A percentile compares a stretch with the other conserved stretches of the same genome.
phyloP scores from a whole-genome alignment of 1,140 invertebrate species.

The Pseudomyrmex gracilis region DNA sequence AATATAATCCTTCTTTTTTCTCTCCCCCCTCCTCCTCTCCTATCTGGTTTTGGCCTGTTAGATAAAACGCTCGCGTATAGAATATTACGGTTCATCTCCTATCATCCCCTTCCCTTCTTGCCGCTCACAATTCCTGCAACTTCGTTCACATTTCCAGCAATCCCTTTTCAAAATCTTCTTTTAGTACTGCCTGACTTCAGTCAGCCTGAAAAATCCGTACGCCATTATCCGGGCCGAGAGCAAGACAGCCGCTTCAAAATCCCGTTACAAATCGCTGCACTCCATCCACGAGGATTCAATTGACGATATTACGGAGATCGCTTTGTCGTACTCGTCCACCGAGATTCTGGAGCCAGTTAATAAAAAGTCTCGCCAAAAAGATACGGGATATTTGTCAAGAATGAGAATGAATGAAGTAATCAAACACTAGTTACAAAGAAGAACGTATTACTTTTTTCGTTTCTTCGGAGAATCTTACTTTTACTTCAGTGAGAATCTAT shows the following conservation, averaged over 20 bases:
- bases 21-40: too few species aligned
- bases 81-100: constrained; percentile 23
- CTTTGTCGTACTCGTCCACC: constrained; percentile 59
- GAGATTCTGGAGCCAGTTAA: constrained; percentile 54
- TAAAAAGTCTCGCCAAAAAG: constrained; percentile 50
- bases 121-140: constrained; percentile 20
- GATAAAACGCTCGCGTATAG: constrained; percentile 17
- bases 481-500: not conserved
- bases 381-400: constrained; percentile 66
- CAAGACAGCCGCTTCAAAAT: constrained; percentile 67
- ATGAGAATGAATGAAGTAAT: constrained; percentile 54
- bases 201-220: constrained; percentile 67
- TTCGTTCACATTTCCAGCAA: constrained; percentile 36
- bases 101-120: not conserved
- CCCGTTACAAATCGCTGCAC: constrained; percentile 69
- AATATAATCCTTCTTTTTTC: not conserved
- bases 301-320: constrained; percentile 66
- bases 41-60: constrained; percentile 11
- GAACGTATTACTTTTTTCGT: constrained; percentile 34
- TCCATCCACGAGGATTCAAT: constrained; percentile 70
- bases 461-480: constrained; percentile 4
- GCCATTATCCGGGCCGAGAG: constrained; percentile 64
- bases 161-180: constrained; percentile 66
- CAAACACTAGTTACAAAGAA: constrained; percentile 41
- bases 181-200: constrained; percentile 57